Conservation (phyloP, 1,140 invertebrate species). For the Caenorhabditis inopinata region DNA sequence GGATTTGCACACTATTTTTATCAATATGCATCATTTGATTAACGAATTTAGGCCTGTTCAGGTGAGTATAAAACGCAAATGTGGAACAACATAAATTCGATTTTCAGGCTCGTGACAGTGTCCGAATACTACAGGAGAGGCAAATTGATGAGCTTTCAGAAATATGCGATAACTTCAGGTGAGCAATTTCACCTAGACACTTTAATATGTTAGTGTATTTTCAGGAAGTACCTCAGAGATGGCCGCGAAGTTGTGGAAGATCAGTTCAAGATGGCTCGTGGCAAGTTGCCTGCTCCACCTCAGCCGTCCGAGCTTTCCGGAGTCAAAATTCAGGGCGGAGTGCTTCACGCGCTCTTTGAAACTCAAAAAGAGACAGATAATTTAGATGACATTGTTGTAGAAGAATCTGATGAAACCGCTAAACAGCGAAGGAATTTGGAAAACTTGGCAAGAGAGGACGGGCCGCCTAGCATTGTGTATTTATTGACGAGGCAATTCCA, state of each 20-base stretch:
- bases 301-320: not conserved
- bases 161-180: slow-evolving; percentile 36
- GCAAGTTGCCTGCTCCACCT: not conserved
- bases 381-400: not conserved
- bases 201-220: not conserved
- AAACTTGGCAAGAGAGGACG: not conserved
- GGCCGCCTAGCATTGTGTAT: not conserved
- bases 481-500: not conserved
- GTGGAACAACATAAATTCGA: not conserved
- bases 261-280: not conserved
- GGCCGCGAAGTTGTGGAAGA: not conserved
- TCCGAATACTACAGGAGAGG: slow-evolving; percentile 25
- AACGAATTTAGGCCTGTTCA: slow-evolving; percentile 43
- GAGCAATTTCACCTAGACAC: not conserved
- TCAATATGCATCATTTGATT: slow-evolving; percentile 48
- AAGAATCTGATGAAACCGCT: not conserved
- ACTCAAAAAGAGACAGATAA: not conserved
- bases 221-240: slow-evolving; percentile 1
- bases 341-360: not conserved
- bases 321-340: not conserved
- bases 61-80: not conserved
- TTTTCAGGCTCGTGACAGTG: slow-evolving; percentile 35
- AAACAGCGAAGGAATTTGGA: not conserved
- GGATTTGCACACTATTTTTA: slow-evolving; percentile 43
- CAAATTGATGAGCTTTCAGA: slow-evolving; percentile 20